Percentiles rank a stretch among this genome's conserved stretches.
Evolutionary conservation across 2,888 invertebrate genomes (phyloP).

Genomic region (Hypomecis punctinalis): DNA sequence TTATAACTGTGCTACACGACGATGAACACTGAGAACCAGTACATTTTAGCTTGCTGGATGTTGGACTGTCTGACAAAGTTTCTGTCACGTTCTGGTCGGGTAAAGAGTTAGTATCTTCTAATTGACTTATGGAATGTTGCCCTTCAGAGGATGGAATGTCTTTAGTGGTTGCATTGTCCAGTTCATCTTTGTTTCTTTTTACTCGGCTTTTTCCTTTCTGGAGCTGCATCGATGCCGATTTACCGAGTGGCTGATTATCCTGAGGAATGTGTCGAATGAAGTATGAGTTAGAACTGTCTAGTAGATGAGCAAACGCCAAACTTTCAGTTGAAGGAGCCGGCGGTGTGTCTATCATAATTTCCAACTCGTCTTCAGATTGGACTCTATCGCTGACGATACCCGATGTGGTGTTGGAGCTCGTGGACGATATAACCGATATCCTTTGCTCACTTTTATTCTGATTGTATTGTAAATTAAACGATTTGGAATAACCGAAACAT

Average conservation of each 20-base stretch:
- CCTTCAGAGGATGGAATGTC: constrained; percentile 58
- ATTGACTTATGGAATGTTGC: constrained; percentile 56
- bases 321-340: constrained; percentile 95
- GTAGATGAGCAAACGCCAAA: constrained; percentile 90
- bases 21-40: constrained; percentile 94
- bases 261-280: constrained; percentile 67
- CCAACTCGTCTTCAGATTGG: constrained; percentile 97
- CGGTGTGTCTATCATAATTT: constrained; percentile 93
- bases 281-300: constrained; percentile 86
- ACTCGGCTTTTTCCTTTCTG: constrained; percentile 65
- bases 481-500: constrained; percentile 90
- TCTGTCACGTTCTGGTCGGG: constrained; percentile 76
- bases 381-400: constrained; percentile 98
- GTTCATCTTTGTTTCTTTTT: constrained; percentile 67
- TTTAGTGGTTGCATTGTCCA: constrained; percentile 55
- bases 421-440: constrained; percentile 95
- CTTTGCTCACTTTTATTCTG: constrained; percentile 91
- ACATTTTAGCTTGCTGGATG: constrained; percentile 86
- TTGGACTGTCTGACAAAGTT: constrained; percentile 83
- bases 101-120: constrained; percentile 69
- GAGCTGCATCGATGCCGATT: constrained; percentile 72
- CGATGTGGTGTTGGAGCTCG: constrained; percentile 98
- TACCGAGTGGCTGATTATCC: constrained; percentile 64
- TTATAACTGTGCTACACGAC: constrained; percentile 94
- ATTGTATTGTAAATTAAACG: constrained; percentile 85